Base-by-base conservation (phyloP, 2,797 vertebrate species). In the Carapus acus region DNA sequence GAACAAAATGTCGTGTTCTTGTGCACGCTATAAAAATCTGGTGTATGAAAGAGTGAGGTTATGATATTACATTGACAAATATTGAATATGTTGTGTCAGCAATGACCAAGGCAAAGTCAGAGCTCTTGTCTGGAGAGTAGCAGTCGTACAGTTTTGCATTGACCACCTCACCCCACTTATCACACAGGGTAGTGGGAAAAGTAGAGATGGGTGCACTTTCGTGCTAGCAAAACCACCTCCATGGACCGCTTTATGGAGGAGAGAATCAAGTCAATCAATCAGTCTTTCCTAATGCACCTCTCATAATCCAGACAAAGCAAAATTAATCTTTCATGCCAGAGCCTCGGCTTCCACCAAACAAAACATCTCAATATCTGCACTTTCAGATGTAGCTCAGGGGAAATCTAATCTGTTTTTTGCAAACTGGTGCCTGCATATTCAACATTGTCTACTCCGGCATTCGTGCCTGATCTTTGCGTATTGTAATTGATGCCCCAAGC, bases 201-300 rank as follows among this genome's bases (percentile, higher is more conserved):
- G n/a, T n/a, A n/a, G n/a, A n/a, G n/a, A n/a, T n/a, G n/a, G n/a
- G n/a, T n/a, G n/a, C n/a, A n/a, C n/a, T n/a, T n/a, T n/a, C n/a
- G n/a, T n/a, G n/a, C n/a, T 4, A 60, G 79, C 74, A 51, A 66
- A 80, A 76, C 65, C 72, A 49, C 62, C 58, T 67, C 56, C 54
- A 77, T 74, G 33, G 56, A 73, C 72, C 65, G 58, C 43, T 40
- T 49, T 2, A 1, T 41, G 41, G 44, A 57, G 48, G 43, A 62
- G 62, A 62, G 73, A 65, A 62, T 81, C 71, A 63, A 45, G 77
- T 78, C 76, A 56, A 60, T 71, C 49, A 46, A 76, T 77, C 76
- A 56, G 57, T 71, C 47, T 65, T 73, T 61, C 48, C 74, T 62
- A 72, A 75, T 66, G 78, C 62, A 29, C 55, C 67, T 74, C 64